Percentiles rank a stretch among this genome's conserved stretches.
phyloP scores from a whole-genome alignment of 2,797 vertebrate species.

The Amphiprion clarkii region DNA sequence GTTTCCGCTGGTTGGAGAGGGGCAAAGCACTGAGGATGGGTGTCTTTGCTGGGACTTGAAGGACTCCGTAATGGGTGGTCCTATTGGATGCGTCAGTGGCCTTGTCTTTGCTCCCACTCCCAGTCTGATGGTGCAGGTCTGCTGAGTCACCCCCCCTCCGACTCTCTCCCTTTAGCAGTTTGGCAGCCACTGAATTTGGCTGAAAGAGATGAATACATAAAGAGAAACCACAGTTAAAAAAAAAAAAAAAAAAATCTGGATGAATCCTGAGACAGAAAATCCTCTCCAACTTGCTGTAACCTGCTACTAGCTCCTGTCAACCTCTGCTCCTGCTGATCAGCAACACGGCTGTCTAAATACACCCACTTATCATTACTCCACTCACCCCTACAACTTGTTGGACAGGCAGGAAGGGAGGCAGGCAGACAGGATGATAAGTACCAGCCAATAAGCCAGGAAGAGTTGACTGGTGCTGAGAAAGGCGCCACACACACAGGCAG shows the following conservation, averaged over 20 bases:
- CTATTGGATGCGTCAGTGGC: conserved; percentile 66
- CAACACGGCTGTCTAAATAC: conserved; percentile 67
- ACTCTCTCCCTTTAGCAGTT: conserved; percentile 80
- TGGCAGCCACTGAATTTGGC: conserved; percentile 80
- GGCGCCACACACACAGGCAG: conserved; percentile 62
- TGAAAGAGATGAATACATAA: conserved; percentile 64
- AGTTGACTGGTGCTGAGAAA: conserved; percentile 71
- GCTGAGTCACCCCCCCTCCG: conserved; percentile 74
- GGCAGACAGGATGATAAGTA: conserved; percentile 58
- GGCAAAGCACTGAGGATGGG: conserved; percentile 74
- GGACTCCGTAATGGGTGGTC: conserved; percentile 79
- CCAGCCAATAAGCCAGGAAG: conserved; percentile 64
- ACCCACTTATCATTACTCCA: conserved; percentile 66
- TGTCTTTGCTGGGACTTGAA: conserved; percentile 84
- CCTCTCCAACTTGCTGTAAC: conserved; percentile 54
- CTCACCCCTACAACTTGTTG: conserved; percentile 79
- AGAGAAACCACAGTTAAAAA: conserved; percentile 31
- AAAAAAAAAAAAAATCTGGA: conserved; percentile 11
- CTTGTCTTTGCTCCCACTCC: conserved; percentile 68
- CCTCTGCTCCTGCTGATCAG: conserved; percentile 64
- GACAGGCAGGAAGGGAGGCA: conserved; percentile 50
- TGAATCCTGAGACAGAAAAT: conserved; percentile 49
- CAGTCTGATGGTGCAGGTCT: conserved; percentile 69
- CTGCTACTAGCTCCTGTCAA: conserved; percentile 60
- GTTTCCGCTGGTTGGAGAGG: conserved; percentile 60